Conservation (phyloP, 2,113 vertebrate genomes). For the Corynorhinus townsendii region DNA sequence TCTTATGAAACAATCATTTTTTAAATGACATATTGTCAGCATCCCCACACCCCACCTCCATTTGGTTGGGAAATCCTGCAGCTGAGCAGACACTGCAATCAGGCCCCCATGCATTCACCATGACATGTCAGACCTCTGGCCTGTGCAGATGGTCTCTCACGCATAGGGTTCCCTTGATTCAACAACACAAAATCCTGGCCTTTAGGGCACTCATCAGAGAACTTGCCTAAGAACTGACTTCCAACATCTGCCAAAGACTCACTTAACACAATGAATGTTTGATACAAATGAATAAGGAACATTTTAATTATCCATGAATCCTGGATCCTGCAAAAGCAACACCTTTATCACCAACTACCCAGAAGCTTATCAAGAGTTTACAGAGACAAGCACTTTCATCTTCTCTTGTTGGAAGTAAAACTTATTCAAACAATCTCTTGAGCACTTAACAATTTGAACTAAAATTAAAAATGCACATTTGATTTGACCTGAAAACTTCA, state of each 20-base stretch:
- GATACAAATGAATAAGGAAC: not conserved
- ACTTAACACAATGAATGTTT: not conserved
- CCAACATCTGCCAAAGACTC: not conserved
- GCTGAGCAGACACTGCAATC: not conserved
- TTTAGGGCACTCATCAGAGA: not conserved
- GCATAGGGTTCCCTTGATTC: not conserved
- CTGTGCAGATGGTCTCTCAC: not conserved
- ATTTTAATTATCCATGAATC: constrained; percentile 41
- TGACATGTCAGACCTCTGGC: not conserved
- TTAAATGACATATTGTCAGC: not conserved
- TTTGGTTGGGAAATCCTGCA: not conserved
- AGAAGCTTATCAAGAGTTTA: not conserved
- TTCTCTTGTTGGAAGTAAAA: not conserved
- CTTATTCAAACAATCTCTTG: not conserved
- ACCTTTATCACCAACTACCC: not conserved
- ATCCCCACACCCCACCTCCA: not conserved
- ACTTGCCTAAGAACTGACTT: not conserved
- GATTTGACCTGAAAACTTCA: not conserved
- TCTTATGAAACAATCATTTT: not conserved
- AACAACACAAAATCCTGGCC: not conserved
- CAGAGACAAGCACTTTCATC: not conserved
- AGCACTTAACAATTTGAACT: not conserved
- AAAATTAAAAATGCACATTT: not conserved
- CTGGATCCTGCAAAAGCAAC: not conserved
- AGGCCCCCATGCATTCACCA: not conserved